Evolutionary conservation across 2,888 invertebrate species (phyloP).

Genomic region (Philereme vetulata): DNA sequence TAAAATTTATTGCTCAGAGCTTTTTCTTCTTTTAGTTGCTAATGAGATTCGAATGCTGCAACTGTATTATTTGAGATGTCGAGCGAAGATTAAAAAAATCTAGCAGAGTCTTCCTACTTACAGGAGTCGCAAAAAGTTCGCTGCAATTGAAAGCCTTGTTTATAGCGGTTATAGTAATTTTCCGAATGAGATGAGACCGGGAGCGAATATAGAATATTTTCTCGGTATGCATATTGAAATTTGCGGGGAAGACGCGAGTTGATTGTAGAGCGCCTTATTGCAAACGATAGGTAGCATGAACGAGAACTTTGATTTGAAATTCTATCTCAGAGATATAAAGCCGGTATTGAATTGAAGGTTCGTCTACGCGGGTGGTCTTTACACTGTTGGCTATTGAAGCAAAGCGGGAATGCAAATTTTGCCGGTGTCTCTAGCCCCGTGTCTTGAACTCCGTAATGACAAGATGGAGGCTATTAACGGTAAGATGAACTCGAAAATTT

Average conservation of each 20-base stretch:
- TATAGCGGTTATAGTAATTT: constrained; percentile 52
- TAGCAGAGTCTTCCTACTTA: constrained; percentile 51
- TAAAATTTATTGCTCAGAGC: constrained; percentile 79
- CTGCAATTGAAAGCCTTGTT: constrained; percentile 56
- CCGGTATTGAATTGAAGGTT: constrained; percentile 63
- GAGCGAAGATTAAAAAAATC: constrained; percentile 64
- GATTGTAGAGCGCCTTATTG: constrained; percentile 69
- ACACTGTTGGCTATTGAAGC: constrained; percentile 70
- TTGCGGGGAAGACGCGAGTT: constrained; percentile 63
- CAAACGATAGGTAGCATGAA: constrained; percentile 58
- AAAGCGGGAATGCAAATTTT: constrained; percentile 81
- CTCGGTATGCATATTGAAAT: constrained; percentile 62
- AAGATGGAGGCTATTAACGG: constrained; percentile 56
- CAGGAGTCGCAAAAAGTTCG: constrained; percentile 43
- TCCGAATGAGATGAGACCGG: constrained; percentile 40
- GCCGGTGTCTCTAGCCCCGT: constrained; percentile 64
- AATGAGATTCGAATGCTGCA: constrained; percentile 82
- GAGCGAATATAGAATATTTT: constrained; percentile 56
- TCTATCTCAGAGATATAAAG: constrained; percentile 71
- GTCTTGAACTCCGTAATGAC: constrained; percentile 62
- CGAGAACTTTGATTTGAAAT: constrained; percentile 57
- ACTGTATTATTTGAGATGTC: constrained; percentile 70
- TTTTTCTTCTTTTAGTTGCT: constrained; percentile 78
- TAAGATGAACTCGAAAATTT: constrained; percentile 52
- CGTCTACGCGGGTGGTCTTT: constrained; percentile 80